Evolutionary conservation across 2,113 vertebrate genomes (phyloP).

Genomic region (Trachemys scripta): DNA sequence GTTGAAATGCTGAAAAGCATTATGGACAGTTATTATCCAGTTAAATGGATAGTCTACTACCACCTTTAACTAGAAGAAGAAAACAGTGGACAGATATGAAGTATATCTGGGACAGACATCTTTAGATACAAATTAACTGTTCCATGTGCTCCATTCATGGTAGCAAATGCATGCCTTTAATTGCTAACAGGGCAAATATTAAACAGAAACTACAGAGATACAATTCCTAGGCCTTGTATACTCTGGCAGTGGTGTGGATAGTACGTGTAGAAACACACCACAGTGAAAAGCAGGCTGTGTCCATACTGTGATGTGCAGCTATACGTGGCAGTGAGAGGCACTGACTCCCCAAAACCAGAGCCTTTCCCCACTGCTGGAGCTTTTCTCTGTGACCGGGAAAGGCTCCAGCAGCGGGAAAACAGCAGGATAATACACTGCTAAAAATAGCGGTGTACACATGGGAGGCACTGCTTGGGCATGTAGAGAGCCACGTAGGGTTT

Average conservation of each 20-base stretch:
- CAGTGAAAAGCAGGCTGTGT: background rate
- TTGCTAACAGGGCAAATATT: background rate
- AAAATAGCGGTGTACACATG: too few species aligned
- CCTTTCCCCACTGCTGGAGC: too few species aligned
- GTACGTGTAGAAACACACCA: background rate
- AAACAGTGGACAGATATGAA: background rate
- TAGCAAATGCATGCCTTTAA: background rate
- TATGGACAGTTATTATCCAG: background rate
- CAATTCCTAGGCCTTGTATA: background rate
- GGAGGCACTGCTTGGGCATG: too few species aligned
- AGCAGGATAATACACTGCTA: too few species aligned
- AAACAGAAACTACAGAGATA: background rate
- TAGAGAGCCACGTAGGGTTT: too few species aligned
- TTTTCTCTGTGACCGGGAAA: too few species aligned
- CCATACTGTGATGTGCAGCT: too few species aligned
- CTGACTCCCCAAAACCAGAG: too few species aligned
- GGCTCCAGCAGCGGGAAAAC: too few species aligned
- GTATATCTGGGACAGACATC: background rate
- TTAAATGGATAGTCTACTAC: background rate
- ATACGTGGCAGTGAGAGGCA: too few species aligned
- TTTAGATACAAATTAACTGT: background rate
- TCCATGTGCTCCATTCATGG: background rate
- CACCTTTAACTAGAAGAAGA: constrained; percentile 8
- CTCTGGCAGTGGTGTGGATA: background rate
- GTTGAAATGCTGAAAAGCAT: constrained; percentile 13